These are phyloP conservation scores for Pygoscelis antarcticus DNA, from an alignment of 2,113 vertebrate genomes.

Conservation along the genomic window DNA sequence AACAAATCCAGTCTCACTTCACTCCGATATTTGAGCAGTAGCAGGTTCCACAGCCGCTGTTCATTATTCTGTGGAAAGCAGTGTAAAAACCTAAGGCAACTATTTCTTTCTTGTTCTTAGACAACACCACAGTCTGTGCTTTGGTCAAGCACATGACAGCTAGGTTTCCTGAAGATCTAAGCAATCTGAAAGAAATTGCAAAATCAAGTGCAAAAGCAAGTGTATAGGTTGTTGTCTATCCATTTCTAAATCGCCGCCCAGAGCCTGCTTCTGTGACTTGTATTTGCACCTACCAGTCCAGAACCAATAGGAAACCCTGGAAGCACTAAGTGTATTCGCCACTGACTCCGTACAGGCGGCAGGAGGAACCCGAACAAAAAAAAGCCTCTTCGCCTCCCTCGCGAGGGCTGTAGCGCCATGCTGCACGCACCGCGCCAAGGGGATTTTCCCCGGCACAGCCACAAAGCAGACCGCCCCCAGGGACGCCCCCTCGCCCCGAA, in stretches of 20 bases:
- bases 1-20: neutral
- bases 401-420: neutral
- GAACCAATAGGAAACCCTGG: neutral
- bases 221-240: accelerated
- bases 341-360: neutral
- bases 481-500: neutral
- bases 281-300: neutral
- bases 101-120: accelerated
- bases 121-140: neutral
- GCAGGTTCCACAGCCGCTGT: neutral
- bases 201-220: too few species aligned
- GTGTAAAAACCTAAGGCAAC: accelerated
- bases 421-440: neutral
- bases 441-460: neutral
- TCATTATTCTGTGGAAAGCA: neutral
- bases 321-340: accelerated
- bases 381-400: neutral
- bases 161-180: accelerated
- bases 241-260: accelerated
- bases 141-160: accelerated
- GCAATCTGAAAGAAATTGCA: accelerated
- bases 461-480: too few species aligned
- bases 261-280: accelerated
- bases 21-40: accelerated
- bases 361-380: neutral